Evolutionary conservation across 1,140 invertebrate species (phyloP).

Genomic region (Mya arenaria): DNA sequence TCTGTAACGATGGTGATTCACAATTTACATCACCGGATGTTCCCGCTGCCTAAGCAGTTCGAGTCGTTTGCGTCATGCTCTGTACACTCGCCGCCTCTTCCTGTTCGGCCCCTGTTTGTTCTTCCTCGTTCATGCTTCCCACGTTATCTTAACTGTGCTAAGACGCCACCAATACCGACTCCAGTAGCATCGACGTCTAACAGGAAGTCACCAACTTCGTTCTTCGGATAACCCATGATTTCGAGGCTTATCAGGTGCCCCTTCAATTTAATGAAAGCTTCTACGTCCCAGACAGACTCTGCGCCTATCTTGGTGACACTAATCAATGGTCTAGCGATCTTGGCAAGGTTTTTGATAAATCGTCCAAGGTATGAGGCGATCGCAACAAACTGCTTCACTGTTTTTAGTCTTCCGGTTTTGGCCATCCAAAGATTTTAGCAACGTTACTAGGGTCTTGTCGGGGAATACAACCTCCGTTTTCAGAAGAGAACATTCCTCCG

Average conservation of each 20-base stretch:
- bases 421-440: not conserved
- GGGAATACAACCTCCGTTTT: not conserved
- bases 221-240: conserved; percentile 61
- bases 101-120: not conserved
- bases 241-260: conserved; percentile 13
- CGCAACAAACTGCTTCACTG: not conserved
- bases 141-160: conserved; percentile 77
- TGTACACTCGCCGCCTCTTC: not conserved
- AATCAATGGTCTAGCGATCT: conserved; percentile 72
- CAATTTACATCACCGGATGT: not conserved
- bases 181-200: conserved; percentile 80
- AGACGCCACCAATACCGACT: conserved; percentile 75
- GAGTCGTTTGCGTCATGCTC: too few species aligned
- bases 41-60: not conserved
- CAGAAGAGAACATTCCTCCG: conserved; percentile 8
- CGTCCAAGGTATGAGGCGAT: not conserved
- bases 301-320: conserved; percentile 74
- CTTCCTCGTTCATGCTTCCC: too few species aligned
- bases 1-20: not conserved
- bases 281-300: conserved; percentile 73
- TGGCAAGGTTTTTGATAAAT: conserved; percentile 27
- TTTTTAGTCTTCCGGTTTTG: not conserved
- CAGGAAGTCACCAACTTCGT: conserved; percentile 71
- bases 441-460: not conserved
- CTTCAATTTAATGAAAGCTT: conserved; percentile 1